Conservation (phyloP, 1,140 invertebrate genomes). For the Aphis craccivora region DNA sequence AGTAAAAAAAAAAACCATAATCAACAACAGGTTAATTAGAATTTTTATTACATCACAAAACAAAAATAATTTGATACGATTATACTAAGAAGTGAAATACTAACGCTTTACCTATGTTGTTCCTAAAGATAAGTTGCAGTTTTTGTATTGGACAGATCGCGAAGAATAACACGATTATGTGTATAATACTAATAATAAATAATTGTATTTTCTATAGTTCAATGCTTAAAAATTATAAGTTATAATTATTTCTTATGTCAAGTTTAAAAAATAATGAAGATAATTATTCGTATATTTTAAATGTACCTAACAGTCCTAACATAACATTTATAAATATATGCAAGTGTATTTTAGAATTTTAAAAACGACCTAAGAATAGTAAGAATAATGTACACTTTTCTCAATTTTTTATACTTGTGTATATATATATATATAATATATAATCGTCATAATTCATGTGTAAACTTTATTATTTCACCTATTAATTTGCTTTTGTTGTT, state of each 20-base stretch:
- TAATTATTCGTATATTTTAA: neutral
- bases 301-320: neutral
- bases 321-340: neutral
- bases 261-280: neutral
- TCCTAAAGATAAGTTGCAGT: neutral
- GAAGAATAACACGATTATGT: neutral
- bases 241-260: neutral
- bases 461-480: slow-evolving; percentile 9
- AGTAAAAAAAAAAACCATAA: neutral
- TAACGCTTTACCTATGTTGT: neutral
- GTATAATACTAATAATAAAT: neutral
- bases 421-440: neutral
- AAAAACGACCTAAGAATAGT: neutral
- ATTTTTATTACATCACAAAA: slow-evolving; percentile 26
- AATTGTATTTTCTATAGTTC: neutral
- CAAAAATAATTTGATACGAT: neutral
- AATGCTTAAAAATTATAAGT: neutral
- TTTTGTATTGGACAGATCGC: neutral
- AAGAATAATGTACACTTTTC: neutral
- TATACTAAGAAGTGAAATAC: slow-evolving; percentile 41
- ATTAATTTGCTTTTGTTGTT: neutral
- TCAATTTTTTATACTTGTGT: neutral
- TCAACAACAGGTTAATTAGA: slow-evolving; percentile 25
- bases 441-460: neutral
- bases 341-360: neutral